Evolutionary conservation across 2,797 vertebrate species (phyloP), one percentile per base, ranked within the genome.

Genomic region (Channa striata): DNA sequence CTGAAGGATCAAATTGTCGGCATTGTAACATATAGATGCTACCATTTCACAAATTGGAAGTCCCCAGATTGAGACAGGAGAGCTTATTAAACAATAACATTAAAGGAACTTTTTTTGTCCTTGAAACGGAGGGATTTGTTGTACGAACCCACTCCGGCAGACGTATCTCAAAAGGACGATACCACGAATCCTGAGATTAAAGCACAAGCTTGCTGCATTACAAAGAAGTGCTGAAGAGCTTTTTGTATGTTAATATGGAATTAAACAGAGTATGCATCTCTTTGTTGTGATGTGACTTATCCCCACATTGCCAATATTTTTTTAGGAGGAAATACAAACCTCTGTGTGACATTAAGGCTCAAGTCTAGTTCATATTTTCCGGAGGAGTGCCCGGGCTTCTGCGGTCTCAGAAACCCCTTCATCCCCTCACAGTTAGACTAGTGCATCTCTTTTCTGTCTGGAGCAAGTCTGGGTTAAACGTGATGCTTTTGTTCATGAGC

Each of bases 151-250:
- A 69, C 73, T 83, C 78, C 74, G 81, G 70, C 65, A 59, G 51
- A 77, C 3, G 73, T 59, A 77, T 74, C 63, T 82, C 71, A 78
- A 72, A 25, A 87, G 83, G 81, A 65, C 74, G 71, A 76, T 20
- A 65, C 74, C 73, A 75, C 88, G 89, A 82, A 90, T 87, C 88
- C 89, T 86, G 89, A 90, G 89, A 90, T 86, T 89, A 93, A 94
- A 95, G 94, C 94, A 95, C 94, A 95, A 95, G 91, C 90, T 90
- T 89, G 90, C 91, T 92, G 88, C 91, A 88, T 91, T 84, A 85
- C 87, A 88, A 81, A 87, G 83, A 88, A 87, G 88, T 90, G 87
- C 89, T 91, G 86, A 82, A 78, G 88, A 91, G 90, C 86, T 87
- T 91, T 91, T 92, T 91, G 84, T 91, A 91, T 73, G 87, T 91